Percentiles rank a stretch among this genome's conserved stretches.
These are phyloP conservation scores for Caranx melampygus DNA, from an alignment of 2,113 vertebrate species.

Conservation along the genomic window DNA sequence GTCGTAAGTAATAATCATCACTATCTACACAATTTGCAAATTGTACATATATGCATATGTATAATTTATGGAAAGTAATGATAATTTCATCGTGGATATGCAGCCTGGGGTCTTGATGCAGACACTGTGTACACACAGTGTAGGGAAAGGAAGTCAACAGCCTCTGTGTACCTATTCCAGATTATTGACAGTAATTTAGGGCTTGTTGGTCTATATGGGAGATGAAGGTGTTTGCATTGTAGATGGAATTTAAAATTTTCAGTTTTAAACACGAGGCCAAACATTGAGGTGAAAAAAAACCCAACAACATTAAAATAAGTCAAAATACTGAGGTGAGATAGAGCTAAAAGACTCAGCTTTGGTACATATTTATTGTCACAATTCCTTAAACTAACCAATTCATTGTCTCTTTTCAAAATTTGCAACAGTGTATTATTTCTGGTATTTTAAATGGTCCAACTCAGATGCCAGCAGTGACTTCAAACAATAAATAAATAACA, in stretches of 20 bases:
- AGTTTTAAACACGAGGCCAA: neutral
- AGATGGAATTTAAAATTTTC: neutral
- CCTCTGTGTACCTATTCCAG: neutral
- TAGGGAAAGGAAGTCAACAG: constrained; percentile 2
- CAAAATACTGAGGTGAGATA: neutral
- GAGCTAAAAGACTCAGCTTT: neutral
- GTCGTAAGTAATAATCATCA: constrained; percentile 87
- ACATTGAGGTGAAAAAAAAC: neutral
- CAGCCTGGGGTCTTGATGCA: constrained; percentile 3
- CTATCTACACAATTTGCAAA: constrained; percentile 4
- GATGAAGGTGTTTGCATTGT: neutral
- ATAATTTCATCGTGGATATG: constrained; percentile 6
- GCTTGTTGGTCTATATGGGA: neutral
- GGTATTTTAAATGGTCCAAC: neutral
- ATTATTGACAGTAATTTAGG: neutral
- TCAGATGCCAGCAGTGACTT: too few relatives aligned
- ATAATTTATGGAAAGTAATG: constrained; percentile 21
- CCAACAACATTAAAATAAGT: neutral
- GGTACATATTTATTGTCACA: neutral
- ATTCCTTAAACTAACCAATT: neutral
- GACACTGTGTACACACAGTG: neutral
- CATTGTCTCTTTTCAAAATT: neutral
- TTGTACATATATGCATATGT: neutral
- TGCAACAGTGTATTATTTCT: neutral
- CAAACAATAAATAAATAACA: neutral